phyloP scores from a whole-genome alignment of 2,888 invertebrate genomes.

The Sarcophaga caerulescens region DNA sequence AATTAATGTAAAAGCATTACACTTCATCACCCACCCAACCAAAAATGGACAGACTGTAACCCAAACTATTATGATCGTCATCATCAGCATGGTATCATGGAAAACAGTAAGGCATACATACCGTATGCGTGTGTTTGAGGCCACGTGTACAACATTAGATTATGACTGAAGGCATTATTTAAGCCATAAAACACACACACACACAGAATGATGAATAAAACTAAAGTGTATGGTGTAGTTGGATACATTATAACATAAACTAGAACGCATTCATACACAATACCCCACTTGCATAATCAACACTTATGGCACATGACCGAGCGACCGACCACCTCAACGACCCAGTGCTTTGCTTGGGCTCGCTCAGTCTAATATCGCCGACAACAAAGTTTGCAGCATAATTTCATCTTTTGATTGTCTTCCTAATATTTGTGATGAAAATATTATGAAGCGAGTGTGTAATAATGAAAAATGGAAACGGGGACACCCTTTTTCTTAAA shows the following conservation, averaged over 20 bases:
- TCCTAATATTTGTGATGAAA: constrained; percentile 49
- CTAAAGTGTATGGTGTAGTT: background rate
- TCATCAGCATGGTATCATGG: constrained; percentile 15
- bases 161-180: constrained; percentile 52
- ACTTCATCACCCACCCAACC: constrained; percentile 37
- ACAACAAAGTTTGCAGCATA: constrained; percentile 27
- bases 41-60: background rate
- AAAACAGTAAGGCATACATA: constrained; percentile 2
- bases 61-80: background rate
- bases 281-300: constrained; percentile 28
- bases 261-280: constrained; percentile 5
- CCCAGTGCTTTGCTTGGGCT: background rate
- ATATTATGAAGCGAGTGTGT: constrained; percentile 18
- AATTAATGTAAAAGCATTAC: constrained; percentile 21
- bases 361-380: background rate
- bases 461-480: constrained; percentile 4
- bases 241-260: constrained; percentile 3
- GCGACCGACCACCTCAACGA: background rate
- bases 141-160: constrained; percentile 60
- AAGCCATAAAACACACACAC: constrained; percentile 28
- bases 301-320: constrained; percentile 34
- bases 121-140: background rate
- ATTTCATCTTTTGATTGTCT: constrained; percentile 49
- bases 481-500: constrained; percentile 42
- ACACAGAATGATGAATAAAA: background rate